Evolutionary conservation across 2,797 vertebrate species (phyloP), one percentile per base, ranked within the genome.

Genomic region (Mallotus villosus): DNA sequence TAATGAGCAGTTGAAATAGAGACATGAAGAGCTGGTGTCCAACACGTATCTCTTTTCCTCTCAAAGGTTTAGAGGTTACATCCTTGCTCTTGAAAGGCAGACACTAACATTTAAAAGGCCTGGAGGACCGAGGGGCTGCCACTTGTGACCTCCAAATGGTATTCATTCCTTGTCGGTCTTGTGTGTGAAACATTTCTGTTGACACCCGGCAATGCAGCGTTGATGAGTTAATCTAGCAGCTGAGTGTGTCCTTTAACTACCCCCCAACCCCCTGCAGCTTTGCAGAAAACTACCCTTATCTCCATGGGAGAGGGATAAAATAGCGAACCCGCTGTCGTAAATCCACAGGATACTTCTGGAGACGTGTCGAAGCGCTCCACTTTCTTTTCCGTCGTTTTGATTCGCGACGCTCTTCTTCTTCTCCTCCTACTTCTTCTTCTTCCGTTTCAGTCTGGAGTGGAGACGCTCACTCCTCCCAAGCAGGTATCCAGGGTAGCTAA

Each of bases 171-270:
- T 88, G 89, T 88, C 71, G 88, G 90, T 91, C 91, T 87, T 90
- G 91, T 93, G 90, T 88, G 91, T 93, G 88, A 93, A 93, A 92
- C 92, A 93, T 93, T 90, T 93, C 90, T 93, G 93, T 93, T 94
- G 93, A 94, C 93, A 94, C 90, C 83, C 86, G 80, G 92, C 93
- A 94, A 94, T 94, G 94, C 74, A 68, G 91, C 74, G 92, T 92
- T 94, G 94, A 94, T 94, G 93, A 94, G 90, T 94, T 93, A 92
- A 94, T 94, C 93, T 91, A 93, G 93, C 93, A 94, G 92, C 93
- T 94, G 93, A 94, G 89, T 89, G 87, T 92, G 90, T 92, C 90
- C 90, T 93, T 90, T 84, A 85, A 78, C 81, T 81, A 74, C 79
- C 84, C 74, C 84, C 82, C 78, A 68, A 74, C 84, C 86, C 85